Evolutionary conservation across 2,888 invertebrate genomes (phyloP), one percentile per base, ranked within the genome.

Genomic region (Platerodrilus igneus): DNA sequence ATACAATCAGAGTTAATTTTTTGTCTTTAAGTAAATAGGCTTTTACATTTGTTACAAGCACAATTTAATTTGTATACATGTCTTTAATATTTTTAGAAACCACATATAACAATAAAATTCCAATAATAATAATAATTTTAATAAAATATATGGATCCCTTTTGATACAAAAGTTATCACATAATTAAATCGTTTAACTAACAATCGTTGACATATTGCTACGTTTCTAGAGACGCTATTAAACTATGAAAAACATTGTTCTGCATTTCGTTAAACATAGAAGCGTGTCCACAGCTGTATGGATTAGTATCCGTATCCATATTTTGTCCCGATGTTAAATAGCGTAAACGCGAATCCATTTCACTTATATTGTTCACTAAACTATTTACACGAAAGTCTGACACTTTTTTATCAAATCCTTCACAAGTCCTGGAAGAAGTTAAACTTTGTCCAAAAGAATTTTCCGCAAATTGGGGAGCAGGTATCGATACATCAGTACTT

Each of bases 181-280:
- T 47, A 48, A 43, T 45, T 37, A 42, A 37, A 44, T 31, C 32
- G 35, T 8, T 20, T 26, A 29, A 37, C 43, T 45, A 41, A 11
- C 37, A 19, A 15, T 37, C 31, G 16, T 41, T 44, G 27, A 41
- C 31, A 37, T 47, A 41, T 38, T 51, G 64, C 63, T 68, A 68
- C 65, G 76, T 75, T 64, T 78, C 77, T 51, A 78, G 59, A 19
- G 76, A 76, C 8, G 77, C 73, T 42, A 77, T 73, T 49, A 77
- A 66, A 64, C 72, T 76, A 57, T 76, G 76, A 61, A 75, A 77
- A 56, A 76, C 75, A 53, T 74, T 75, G 49, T 69, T 74, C 59
- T 76, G 75, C 41, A 75, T 61, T 50, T 80, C 80, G 55, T 75
- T 76, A 56, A 77, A 72, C 70, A 81, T 75, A 56, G 79, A 79